phyloP scores from a whole-genome alignment of 2,888 invertebrate genomes.

The Rapana venosa region DNA sequence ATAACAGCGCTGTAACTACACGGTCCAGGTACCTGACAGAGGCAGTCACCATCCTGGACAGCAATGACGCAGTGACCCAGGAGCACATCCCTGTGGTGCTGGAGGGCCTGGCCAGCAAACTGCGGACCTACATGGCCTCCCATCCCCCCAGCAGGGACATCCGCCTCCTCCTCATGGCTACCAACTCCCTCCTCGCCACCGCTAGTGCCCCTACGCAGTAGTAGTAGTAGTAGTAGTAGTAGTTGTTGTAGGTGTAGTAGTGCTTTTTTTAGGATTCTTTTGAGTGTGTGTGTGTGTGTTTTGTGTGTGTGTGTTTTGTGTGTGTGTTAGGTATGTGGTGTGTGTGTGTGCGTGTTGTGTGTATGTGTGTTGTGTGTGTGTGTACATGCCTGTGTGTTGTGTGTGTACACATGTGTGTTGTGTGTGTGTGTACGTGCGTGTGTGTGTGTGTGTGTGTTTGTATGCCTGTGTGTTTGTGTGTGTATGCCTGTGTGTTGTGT shows the following conservation, averaged over 20 bases:
- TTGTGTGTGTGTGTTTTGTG: neutral
- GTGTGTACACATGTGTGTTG: neutral
- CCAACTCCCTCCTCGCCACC: slow-evolving; percentile 65
- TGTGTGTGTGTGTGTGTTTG: neutral
- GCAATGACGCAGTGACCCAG: slow-evolving; percentile 86
- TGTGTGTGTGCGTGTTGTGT: neutral
- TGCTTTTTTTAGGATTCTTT: neutral
- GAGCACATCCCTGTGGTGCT: slow-evolving; percentile 91
- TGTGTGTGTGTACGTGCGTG: neutral
- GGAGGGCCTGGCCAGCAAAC: slow-evolving; percentile 86
- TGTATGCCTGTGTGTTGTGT: neutral
- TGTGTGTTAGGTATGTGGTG: neutral
- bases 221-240: neutral
- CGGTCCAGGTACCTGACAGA: slow-evolving; percentile 88
- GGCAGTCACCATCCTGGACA: slow-evolving; percentile 90
- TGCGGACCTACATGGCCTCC: slow-evolving; percentile 73
- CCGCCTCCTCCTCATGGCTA: slow-evolving; percentile 86
- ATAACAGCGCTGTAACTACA: too few species aligned
- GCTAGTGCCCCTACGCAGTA: neutral
- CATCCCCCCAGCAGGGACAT: slow-evolving; percentile 85
- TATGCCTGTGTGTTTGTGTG: neutral
- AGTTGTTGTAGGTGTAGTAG: neutral
- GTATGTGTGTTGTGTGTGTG: neutral
- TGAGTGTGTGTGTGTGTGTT: neutral
- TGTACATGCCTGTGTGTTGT: neutral